Percentiles rank a stretch among this genome's conserved stretches.
Evolutionary conservation across 2,113 vertebrate species (phyloP).

Genomic region (Azemiops feae): DNA sequence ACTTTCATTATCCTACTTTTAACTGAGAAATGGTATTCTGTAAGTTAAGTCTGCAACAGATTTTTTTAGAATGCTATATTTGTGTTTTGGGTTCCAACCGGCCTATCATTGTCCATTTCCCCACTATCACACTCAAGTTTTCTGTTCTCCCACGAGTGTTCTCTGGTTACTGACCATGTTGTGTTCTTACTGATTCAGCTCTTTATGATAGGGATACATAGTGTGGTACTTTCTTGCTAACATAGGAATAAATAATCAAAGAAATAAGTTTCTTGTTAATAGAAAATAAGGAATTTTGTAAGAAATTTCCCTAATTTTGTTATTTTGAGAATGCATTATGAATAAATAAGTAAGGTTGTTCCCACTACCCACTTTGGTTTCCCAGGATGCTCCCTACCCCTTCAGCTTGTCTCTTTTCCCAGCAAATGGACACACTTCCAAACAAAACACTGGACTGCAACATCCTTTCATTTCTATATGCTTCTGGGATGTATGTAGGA

Average conservation of each 20-base stretch:
- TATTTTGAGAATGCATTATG: not conserved
- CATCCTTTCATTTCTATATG: not conserved
- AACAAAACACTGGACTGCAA: not conserved
- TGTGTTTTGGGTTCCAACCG: no score
- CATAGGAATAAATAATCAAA: not conserved
- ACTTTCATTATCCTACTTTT: not conserved
- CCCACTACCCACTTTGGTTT: not conserved
- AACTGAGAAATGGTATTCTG: not conserved
- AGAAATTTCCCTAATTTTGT: not conserved
- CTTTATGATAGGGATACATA: not conserved
- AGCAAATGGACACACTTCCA: not conserved
- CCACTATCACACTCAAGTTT: not conserved
- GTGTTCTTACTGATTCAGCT: not conserved
- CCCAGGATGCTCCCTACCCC: not conserved
- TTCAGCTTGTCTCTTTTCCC: not conserved
- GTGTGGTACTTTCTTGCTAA: not conserved
- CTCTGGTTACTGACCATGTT: not conserved
- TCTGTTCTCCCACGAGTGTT: not conserved
- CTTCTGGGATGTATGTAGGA: not conserved
- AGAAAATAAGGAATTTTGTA: not conserved
- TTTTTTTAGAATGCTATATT: not conserved
- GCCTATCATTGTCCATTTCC: not conserved
- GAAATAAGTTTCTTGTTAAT: not conserved
- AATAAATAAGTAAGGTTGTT: not conserved
- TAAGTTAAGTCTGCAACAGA: not conserved